phyloP scores from a whole-genome alignment of 2,888 invertebrate species.

The Hymenopus coronatus region DNA sequence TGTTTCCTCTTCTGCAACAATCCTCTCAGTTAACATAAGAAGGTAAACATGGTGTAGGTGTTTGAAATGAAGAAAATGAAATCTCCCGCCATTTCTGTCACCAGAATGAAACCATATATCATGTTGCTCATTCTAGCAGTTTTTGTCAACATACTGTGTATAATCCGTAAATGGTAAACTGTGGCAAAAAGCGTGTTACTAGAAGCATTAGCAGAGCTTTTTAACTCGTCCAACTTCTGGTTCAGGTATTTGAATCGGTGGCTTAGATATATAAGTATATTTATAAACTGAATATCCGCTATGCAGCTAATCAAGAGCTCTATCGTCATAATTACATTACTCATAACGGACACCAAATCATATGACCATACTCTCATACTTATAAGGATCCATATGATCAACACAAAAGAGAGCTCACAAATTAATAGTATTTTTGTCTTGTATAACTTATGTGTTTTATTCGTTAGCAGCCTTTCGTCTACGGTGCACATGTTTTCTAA shows the following conservation, averaged over 20 bases:
- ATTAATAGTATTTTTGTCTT: not conserved
- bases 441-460: not conserved
- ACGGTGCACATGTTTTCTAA: not conserved
- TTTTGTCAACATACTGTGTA: not conserved
- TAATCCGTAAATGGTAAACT: too few species aligned
- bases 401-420: not conserved
- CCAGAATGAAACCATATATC: not conserved
- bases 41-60: not conserved
- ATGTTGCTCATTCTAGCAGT: not conserved
- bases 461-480: not conserved
- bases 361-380: not conserved
- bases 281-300: not conserved
- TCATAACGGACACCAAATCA: too few species aligned
- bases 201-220: too few species aligned
- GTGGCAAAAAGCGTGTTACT: too few species aligned
- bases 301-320: not conserved
- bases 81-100: not conserved
- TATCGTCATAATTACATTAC: too few species aligned
- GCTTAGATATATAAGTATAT: not conserved
- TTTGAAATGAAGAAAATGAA: not conserved
- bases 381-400: not conserved
- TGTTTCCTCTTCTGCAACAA: too few species aligned
- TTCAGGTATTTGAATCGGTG: not conserved
- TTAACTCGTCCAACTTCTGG: not conserved
- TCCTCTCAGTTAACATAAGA: too few species aligned